A percentile compares a stretch with the other conserved stretches of the same genome.
These are phyloP conservation scores for Ciconia boyciana DNA, from an alignment of 2,113 vertebrate species.

Conservation along the genomic window DNA sequence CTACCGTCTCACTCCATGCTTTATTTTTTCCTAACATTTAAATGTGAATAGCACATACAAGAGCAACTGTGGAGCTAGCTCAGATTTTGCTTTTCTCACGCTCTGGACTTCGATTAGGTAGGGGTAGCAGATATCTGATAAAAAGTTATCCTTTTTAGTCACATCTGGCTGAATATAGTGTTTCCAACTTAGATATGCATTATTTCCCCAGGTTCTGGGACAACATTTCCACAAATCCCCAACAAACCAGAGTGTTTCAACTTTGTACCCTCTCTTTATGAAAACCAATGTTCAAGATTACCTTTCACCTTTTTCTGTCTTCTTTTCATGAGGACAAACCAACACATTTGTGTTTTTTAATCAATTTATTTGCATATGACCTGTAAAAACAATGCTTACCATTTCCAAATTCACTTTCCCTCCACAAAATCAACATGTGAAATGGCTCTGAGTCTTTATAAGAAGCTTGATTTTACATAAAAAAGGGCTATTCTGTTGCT, in stretches of 20 bases:
- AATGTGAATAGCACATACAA: neutral
- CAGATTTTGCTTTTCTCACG: neutral
- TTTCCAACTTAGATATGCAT: neutral
- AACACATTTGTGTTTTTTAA: neutral
- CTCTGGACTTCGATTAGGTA: neutral
- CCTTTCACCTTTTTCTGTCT: neutral
- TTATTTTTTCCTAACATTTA: neutral
- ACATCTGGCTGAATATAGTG: neutral
- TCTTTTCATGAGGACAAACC: neutral
- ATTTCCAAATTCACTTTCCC: neutral
- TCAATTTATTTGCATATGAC: neutral
- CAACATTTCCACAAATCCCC: neutral
- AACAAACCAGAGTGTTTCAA: neutral
- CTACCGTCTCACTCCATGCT: neutral
- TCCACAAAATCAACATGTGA: neutral
- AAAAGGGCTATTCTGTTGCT: neutral
- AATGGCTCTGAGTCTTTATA: neutral
- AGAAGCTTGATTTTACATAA: neutral
- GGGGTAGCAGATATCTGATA: neutral
- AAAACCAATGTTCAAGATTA: neutral
- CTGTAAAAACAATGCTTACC: neutral
- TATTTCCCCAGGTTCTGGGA: neutral
- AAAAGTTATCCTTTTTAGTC: neutral
- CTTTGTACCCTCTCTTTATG: neutral
- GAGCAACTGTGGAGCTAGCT: neutral